These are phyloP conservation scores for Brachyhypopomus occidentalis DNA, from an alignment of 2,113 vertebrate genomes.

Conservation along the genomic window DNA sequence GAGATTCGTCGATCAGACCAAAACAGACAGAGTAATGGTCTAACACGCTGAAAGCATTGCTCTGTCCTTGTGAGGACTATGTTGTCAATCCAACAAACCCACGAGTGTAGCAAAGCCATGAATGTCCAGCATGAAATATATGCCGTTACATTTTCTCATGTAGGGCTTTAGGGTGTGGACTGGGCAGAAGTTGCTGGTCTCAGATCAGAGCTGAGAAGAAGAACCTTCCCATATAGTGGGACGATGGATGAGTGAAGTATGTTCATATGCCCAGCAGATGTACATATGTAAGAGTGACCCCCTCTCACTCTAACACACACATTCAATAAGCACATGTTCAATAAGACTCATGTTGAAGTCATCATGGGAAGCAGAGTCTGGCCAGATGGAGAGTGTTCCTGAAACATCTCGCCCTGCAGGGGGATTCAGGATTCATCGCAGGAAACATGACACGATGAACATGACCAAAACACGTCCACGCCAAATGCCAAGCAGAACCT, in stretches of 20 bases:
- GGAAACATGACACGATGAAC: slow-evolving; percentile 10
- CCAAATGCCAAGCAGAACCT: neutral
- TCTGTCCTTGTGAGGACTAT: slow-evolving; percentile 22
- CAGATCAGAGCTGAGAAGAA: neutral
- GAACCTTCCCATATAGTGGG: neutral
- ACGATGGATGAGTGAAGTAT: slow-evolving; percentile 3
- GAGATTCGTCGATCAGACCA: slow-evolving; percentile 13
- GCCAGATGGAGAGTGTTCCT: slow-evolving; percentile 7
- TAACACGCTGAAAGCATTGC: slow-evolving; percentile 12
- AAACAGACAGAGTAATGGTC: slow-evolving; percentile 13
- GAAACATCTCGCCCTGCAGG: slow-evolving; percentile 11
- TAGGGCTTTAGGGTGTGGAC: neutral
- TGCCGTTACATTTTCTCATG: neutral
- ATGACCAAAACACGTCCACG: slow-evolving; percentile 11
- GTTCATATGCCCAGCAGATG: slow-evolving; percentile 60
- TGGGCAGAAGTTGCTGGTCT: neutral
- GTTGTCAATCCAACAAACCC: slow-evolving; percentile 7
- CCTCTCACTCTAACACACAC: neutral
- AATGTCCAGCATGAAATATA: slow-evolving; percentile 3
- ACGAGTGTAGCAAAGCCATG: slow-evolving; percentile 3
- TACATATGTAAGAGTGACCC: slow-evolving; percentile 30
- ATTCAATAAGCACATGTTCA: slow-evolving; percentile 47
- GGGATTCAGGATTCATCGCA: slow-evolving; percentile 15
- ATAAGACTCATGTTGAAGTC: slow-evolving; percentile 46
- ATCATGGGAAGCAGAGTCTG: slow-evolving; percentile 25